These are phyloP conservation scores for Platysternon megacephalum DNA, from an alignment of 2,113 vertebrate genomes.

Conservation along the genomic window DNA sequence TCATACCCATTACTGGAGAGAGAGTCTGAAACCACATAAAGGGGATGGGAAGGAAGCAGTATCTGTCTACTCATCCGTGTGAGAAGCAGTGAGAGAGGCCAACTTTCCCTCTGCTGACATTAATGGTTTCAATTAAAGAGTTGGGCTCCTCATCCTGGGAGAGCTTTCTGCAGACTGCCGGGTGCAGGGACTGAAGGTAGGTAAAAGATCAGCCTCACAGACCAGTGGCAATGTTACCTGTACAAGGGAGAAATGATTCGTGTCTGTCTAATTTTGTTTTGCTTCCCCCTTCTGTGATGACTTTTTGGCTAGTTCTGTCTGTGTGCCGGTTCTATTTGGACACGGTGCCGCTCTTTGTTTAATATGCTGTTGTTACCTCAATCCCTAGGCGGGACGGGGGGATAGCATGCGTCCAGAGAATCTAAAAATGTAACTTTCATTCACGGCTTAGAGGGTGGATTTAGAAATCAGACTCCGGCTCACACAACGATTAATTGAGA, in stretches of 20 bases:
- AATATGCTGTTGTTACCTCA: neutral
- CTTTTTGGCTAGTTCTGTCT: neutral
- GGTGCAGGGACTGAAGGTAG: slow-evolving; percentile 71
- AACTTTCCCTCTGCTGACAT: slow-evolving; percentile 35
- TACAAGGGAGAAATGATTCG: neutral
- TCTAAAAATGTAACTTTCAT: neutral
- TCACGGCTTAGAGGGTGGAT: neutral
- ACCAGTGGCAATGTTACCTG: neutral
- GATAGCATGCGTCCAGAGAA: neutral
- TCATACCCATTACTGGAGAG: slow-evolving; percentile 23
- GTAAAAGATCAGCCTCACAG: slow-evolving; percentile 33
- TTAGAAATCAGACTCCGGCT: neutral
- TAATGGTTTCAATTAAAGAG: slow-evolving; percentile 59
- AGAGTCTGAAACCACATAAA: slow-evolving; percentile 47
- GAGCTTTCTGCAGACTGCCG: slow-evolving; percentile 46
- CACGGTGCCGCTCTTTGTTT: neutral
- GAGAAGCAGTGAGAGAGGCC: slow-evolving; percentile 39
- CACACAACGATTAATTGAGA: neutral
- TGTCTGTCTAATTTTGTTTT: neutral
- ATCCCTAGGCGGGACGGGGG: neutral
- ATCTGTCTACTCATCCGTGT: slow-evolving; percentile 12
- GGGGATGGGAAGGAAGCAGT: slow-evolving; percentile 24
- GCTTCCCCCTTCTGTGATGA: neutral
- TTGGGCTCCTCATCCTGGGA: slow-evolving; percentile 52
- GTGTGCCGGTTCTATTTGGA: neutral